phyloP scores from a whole-genome alignment of 2,797 vertebrate genomes.

The Acanthiza pusilla region DNA sequence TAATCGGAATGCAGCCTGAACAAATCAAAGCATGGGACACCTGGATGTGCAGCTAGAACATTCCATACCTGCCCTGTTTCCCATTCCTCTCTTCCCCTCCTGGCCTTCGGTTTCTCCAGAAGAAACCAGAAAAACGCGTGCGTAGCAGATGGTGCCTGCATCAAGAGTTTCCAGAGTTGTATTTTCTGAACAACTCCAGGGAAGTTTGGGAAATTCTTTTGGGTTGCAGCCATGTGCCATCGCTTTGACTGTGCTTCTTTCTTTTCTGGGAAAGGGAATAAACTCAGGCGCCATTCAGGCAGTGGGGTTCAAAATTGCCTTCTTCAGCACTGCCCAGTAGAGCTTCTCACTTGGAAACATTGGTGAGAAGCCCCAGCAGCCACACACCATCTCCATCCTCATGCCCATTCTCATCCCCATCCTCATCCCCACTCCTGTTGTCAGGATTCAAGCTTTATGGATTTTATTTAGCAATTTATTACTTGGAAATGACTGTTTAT shows the following conservation, averaged over 20 bases:
- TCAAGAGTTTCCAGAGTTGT: not conserved
- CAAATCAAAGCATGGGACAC: accelerated
- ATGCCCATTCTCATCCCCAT: too few species aligned
- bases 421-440: not conserved
- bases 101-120: not conserved
- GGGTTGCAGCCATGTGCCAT: not conserved
- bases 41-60: not conserved
- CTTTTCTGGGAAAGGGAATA: not conserved
- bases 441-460: accelerated
- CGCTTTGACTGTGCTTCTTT: not conserved
- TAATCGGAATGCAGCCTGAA: not conserved
- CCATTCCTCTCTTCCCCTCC: not conserved
- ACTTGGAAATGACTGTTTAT: not conserved
- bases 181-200: not conserved
- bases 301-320: not conserved
- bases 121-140: not conserved
- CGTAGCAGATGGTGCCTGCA: not conserved
- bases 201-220: not conserved
- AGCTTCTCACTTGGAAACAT: accelerated
- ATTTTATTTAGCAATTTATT: not conserved
- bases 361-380: not conserved
- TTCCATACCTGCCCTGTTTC: not conserved
- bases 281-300: not conserved
- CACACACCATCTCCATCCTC: not conserved
- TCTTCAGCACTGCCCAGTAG: not conserved